Percentiles rank a stretch among this genome's conserved stretches.
These are phyloP conservation scores for Cheilosia grossa DNA, from an alignment of 2,888 invertebrate genomes.

Conservation along the genomic window DNA sequence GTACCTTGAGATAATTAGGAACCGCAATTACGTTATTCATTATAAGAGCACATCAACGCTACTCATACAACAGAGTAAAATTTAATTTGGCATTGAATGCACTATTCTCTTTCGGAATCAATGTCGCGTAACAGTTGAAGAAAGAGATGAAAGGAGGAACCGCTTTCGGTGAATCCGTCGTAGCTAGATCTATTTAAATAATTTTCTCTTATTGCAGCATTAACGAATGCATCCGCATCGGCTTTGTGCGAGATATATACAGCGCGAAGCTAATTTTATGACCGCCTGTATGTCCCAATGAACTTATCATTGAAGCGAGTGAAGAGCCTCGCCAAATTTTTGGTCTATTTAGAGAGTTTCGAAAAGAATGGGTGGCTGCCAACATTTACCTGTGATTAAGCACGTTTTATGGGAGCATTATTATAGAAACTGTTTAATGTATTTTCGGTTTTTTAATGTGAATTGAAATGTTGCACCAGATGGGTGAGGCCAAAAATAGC, in stretches of 20 bases:
- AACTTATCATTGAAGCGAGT: conserved; percentile 16
- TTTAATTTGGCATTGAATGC: conserved; percentile 18
- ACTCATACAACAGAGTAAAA: neutral
- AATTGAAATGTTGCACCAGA: conserved; percentile 29
- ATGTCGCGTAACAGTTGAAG: conserved; percentile 1
- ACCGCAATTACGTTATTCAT: neutral
- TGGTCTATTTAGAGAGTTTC: neutral
- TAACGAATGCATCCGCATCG: conserved; percentile 9
- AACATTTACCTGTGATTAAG: conserved; percentile 32
- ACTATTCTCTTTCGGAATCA: conserved; percentile 17
- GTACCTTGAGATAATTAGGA: conserved; percentile 34
- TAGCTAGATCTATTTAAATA: conserved; percentile 3
- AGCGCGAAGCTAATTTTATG: conserved; percentile 5
- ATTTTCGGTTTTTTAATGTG: conserved; percentile 38
- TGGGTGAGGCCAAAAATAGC: conserved; percentile 30
- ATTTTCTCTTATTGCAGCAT: neutral
- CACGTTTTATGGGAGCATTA: conserved; percentile 9
- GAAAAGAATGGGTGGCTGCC: conserved; percentile 2
- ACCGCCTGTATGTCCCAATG: conserved; percentile 19
- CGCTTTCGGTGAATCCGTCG: neutral
- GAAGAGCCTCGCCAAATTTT: neutral
- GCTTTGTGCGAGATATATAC: neutral
- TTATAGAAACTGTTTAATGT: conserved; percentile 14
- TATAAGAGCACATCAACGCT: too few species aligned
- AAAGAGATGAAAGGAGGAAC: neutral